phyloP scores from a whole-genome alignment of 1,140 invertebrate genomes.

The Ctenoplectra terminalis region DNA sequence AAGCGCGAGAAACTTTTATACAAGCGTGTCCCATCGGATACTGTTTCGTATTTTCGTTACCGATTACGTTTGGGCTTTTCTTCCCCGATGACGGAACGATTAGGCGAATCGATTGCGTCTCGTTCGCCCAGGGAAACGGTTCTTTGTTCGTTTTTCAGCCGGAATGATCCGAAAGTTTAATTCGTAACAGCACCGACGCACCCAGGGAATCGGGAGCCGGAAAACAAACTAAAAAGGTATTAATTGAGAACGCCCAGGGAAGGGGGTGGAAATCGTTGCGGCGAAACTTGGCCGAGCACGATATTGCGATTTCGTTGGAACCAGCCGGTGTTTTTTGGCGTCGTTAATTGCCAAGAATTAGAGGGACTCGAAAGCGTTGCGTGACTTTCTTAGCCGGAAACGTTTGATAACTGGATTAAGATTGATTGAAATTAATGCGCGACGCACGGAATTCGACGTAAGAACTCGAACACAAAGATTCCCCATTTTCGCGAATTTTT shows the following conservation, averaged over 20 bases:
- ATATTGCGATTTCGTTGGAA: not conserved
- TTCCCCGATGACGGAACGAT: constrained; percentile 9
- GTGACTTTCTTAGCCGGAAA: not conserved
- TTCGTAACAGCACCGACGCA: not conserved
- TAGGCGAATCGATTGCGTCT: not conserved
- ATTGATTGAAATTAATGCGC: not conserved
- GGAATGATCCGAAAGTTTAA: constrained; percentile 29
- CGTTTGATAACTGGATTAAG: not conserved
- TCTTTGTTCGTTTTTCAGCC: not conserved
- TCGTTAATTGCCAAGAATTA: constrained; percentile 20
- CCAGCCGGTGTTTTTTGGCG: not conserved
- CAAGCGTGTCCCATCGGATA: not conserved
- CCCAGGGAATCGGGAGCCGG: not conserved
- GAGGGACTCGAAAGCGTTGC: not conserved
- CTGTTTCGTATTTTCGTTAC: not conserved
- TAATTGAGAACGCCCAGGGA: not conserved
- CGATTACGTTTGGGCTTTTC: not conserved
- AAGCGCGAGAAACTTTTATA: constrained; percentile 7
- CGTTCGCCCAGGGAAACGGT: not conserved
- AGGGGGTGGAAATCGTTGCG: not conserved
- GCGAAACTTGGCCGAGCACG: constrained; percentile 2
- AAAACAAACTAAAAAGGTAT: constrained; percentile 30
- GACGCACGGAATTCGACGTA: not conserved
- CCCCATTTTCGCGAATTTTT: too few species aligned
- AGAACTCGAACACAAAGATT: too few species aligned